Percentiles rank a stretch among this genome's conserved stretches.
Conservation (phyloP, 1,140 invertebrate species). For the Papilio xuthus region DNA sequence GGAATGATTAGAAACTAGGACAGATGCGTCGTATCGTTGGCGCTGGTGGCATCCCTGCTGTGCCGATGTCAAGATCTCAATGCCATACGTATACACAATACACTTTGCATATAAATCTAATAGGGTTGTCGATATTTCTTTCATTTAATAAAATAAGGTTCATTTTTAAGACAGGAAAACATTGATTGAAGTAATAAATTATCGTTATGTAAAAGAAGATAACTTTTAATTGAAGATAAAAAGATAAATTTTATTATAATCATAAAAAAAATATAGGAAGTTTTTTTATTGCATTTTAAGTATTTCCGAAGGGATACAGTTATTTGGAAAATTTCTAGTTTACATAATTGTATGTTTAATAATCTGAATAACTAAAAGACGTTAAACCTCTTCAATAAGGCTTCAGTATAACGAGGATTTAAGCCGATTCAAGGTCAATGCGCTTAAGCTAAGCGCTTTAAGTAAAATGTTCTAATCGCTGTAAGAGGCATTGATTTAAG, state of each 20-base stretch:
- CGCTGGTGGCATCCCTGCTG: slow-evolving; percentile 2
- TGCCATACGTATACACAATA: not conserved
- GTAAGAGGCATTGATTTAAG: not conserved
- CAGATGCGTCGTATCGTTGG: slow-evolving; percentile 26
- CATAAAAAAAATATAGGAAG: no score
- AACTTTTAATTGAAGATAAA: no score
- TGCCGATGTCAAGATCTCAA: slow-evolving; percentile 26
- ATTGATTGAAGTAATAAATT: no score
- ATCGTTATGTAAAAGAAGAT: no score
- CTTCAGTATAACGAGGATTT: not conserved
- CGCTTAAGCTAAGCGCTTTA: not conserved
- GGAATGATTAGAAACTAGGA: slow-evolving; percentile 29
- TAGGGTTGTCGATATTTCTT: slow-evolving; percentile 22
- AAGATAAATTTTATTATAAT: no score
- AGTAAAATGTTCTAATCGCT: no score
- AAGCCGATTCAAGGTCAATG: not conserved
- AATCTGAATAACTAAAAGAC: not conserved
- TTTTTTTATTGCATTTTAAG: not conserved
- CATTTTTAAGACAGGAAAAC: no score
- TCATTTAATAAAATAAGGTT: not conserved
- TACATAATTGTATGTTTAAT: not conserved
- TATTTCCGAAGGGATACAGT: not conserved
- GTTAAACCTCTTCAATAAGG: not conserved
- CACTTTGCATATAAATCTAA: not conserved
- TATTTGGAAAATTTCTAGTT: not conserved